Evolutionary conservation across 2,888 invertebrate species (phyloP).

Genomic region (Mellilla xanthometata): DNA sequence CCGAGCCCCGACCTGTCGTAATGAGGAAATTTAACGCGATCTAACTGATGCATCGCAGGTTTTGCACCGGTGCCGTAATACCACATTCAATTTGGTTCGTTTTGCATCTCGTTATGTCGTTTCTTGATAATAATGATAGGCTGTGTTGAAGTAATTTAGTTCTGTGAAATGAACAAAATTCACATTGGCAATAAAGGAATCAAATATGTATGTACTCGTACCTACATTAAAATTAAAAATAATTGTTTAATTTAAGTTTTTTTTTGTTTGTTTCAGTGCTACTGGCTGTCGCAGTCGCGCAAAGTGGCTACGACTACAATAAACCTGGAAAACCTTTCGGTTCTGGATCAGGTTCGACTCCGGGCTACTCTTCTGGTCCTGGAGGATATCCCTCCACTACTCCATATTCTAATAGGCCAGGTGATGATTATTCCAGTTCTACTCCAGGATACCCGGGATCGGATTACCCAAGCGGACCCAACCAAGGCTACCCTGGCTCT

Average conservation of each 20-base stretch:
- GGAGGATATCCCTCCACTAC: slow-evolving; percentile 55
- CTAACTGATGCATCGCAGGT: slow-evolving; percentile 14
- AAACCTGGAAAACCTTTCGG: slow-evolving; percentile 85
- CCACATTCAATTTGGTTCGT: slow-evolving; percentile 22
- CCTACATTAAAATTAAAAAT: too few relatives aligned
- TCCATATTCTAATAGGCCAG: slow-evolving; percentile 45
- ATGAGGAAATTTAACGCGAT: slow-evolving; percentile 29
- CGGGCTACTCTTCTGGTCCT: slow-evolving; percentile 38
- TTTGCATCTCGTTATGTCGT: slow-evolving; percentile 9
- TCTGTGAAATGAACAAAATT: too few relatives aligned
- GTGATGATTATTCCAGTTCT: slow-evolving; percentile 43
- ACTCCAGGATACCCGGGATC: slow-evolving; percentile 57
- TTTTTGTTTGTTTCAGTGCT: slow-evolving; percentile 58
- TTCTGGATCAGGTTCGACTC: slow-evolving; percentile 37
- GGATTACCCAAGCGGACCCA: slow-evolving; percentile 46
- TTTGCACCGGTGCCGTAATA: slow-evolving; percentile 24
- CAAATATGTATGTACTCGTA: too few relatives aligned
- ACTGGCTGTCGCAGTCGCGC: slow-evolving; percentile 66
- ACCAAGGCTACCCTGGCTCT: slow-evolving; percentile 48
- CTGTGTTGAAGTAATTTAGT: too few relatives aligned
- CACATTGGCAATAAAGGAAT: too few relatives aligned
- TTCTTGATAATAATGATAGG: neutral
- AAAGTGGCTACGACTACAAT: slow-evolving; percentile 90
- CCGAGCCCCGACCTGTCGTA: slow-evolving; percentile 18
- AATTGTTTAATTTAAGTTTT: too few relatives aligned